phyloP scores from a whole-genome alignment of 2,113 vertebrate species.

The Alligator mississippiensis region DNA sequence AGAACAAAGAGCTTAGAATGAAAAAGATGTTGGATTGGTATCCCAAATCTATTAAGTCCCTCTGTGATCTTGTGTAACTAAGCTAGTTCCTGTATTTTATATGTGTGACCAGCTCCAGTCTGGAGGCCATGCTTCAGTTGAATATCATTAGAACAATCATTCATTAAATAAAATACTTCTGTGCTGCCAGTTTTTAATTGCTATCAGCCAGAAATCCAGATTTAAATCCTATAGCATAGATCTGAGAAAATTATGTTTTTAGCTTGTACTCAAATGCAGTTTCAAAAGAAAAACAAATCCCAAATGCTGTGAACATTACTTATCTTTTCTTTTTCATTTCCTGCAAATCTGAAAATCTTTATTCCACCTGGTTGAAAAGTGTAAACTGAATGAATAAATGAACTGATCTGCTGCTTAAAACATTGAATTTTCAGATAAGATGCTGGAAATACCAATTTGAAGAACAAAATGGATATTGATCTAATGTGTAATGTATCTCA shows the following conservation, averaged over 20 bases:
- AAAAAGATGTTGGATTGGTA: conserved; percentile 45
- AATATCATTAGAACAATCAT: conserved; percentile 50
- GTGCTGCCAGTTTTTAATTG: conserved; percentile 57
- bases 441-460: conserved; percentile 3
- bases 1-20: conserved; percentile 67
- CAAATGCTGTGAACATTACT: background rate
- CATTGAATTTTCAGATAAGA: background rate
- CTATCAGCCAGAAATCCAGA: conserved; percentile 60
- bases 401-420: conserved; percentile 24
- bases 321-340: background rate
- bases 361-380: conserved; percentile 18
- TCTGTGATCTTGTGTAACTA: conserved; percentile 59
- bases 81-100: conserved; percentile 42
- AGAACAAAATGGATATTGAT: conserved; percentile 28
- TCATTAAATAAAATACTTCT: conserved; percentile 50
- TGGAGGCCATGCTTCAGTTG: conserved; percentile 31
- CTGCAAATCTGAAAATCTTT: conserved; percentile 45
- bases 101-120: conserved; percentile 38
- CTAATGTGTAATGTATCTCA: background rate
- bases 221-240: conserved; percentile 57
- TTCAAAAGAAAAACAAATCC: conserved; percentile 60
- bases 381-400: background rate
- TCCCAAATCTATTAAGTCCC: conserved; percentile 64
- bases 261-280: conserved; percentile 25
- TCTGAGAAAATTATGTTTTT: conserved; percentile 54